Evolutionary conservation across 2,113 vertebrate genomes (phyloP).

Genomic region (Oreochromis aureus): DNA sequence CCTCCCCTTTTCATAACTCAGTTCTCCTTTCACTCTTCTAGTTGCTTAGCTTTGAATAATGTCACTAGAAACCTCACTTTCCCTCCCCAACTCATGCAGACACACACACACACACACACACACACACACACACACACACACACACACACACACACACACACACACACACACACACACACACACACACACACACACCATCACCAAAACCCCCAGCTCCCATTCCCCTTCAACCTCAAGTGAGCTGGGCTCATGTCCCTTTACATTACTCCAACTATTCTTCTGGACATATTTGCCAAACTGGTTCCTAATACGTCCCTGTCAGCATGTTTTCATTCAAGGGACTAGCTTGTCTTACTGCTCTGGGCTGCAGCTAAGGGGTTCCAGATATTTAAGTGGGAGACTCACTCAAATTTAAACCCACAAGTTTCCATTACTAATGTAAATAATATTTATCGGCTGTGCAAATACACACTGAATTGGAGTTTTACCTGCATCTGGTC

Average conservation of each 20-base stretch:
- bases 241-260: slow-evolving; percentile 21
- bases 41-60: slow-evolving; percentile 17
- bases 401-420: slow-evolving; percentile 20
- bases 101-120: neutral
- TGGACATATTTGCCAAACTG: slow-evolving; percentile 26
- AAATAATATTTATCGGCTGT: slow-evolving; percentile 21
- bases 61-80: neutral
- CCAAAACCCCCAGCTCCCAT: neutral
- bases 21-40: slow-evolving; percentile 13
- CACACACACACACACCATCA: neutral
- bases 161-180: neutral
- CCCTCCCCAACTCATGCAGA: neutral
- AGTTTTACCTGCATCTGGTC: slow-evolving; percentile 89
- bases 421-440: slow-evolving; percentile 51
- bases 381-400: slow-evolving; percentile 1
- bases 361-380: slow-evolving; percentile 3
- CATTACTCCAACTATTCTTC: slow-evolving; percentile 44
- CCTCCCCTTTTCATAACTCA: slow-evolving; percentile 18
- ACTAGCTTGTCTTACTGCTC: slow-evolving; percentile 1
- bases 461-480: neutral
- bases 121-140: neutral
- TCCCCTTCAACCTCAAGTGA: slow-evolving; percentile 7
- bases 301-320: slow-evolving; percentile 2
- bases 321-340: slow-evolving; percentile 33
- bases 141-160: neutral